A percentile compares a stretch with the other conserved stretches of the same genome.
Conservation (phyloP, 2,113 vertebrate genomes). For the Microtus oregoni region DNA sequence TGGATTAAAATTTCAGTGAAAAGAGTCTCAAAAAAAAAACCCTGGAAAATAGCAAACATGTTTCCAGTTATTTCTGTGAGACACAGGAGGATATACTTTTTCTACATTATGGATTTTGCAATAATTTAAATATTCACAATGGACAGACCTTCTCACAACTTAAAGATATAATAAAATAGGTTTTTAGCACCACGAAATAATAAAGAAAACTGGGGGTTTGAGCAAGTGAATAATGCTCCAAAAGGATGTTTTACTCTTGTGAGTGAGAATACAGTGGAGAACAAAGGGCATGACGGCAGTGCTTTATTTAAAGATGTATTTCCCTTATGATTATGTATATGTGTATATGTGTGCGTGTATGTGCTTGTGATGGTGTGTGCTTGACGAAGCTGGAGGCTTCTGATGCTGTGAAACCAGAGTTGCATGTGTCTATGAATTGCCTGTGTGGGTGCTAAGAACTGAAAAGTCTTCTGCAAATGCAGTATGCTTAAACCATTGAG, state of each 20-base stretch:
- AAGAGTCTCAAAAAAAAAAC: neutral
- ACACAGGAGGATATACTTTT: neutral
- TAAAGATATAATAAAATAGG: constrained; percentile 21
- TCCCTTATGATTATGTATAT: neutral
- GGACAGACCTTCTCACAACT: neutral
- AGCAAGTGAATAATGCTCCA: neutral
- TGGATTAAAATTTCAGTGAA: neutral
- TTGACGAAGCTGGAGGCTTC: neutral
- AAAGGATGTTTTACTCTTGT: neutral
- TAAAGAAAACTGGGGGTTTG: neutral
- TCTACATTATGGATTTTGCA: neutral
- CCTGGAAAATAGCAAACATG: neutral
- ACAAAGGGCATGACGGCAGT: neutral
- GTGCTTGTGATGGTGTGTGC: neutral
- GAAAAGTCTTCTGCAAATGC: neutral
- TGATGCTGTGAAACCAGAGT: neutral
- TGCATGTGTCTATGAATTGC: neutral
- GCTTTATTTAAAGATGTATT: neutral
- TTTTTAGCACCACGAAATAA: neutral
- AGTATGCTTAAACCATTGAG: too few relatives aligned
- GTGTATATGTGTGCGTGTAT: neutral
- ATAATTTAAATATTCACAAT: constrained; percentile 14
- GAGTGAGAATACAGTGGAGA: neutral
- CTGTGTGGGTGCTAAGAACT: neutral
- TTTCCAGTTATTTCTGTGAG: neutral